Base-by-base conservation (phyloP, 2,888 invertebrate species). In the Tubiluchus corallicola region DNA sequence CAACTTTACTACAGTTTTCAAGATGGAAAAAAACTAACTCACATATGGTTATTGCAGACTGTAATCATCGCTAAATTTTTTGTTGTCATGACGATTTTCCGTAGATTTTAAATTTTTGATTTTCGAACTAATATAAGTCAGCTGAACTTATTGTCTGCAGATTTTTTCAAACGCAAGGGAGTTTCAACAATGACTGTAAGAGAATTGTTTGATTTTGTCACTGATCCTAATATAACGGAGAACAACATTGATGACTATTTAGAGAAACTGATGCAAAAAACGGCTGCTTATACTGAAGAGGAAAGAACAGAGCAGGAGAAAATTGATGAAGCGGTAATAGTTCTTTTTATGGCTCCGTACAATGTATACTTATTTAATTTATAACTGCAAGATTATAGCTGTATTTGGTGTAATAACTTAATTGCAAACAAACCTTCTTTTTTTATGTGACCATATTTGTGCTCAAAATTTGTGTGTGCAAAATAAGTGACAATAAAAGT, bases 171-270 rank as follows among this genome's bases (percentile, higher is more conserved):
- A 44, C 87, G 82, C 58, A 78, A 78, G 52, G 78, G 79, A 18
- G 88, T 94, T 0, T 79, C 80, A n/a, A 85, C 88, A 1, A 76
- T 98, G 72, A 79, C 80, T 0, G 75, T 88, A 0, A 84, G 84
- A 55, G 82, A 85, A 54, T 66, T 98, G 44, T 98, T 98, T 69
- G 84, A 94, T 63, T 94, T 94, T 57, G 81, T 98, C 43, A 94
- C 92, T 0, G 92, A 96, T 68, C 75, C 82, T 15, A 77, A 76
- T 1, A 79, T 96, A 41, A 82, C 74, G 46, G 77, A 77, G 43
- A 68, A 68, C 2, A 84, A 88, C 64, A 76, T 85, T 65, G 85
- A 85, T 52, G 52, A 77, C 43, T 81, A 77, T 59, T 64, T 90
- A 38, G 78, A 81, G 51, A 72, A 70, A 53, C 68, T 83, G 40